These are phyloP conservation scores for Aphaenogaster ashmeadi DNA, from an alignment of 1,140 invertebrate species.

Conservation along the genomic window DNA sequence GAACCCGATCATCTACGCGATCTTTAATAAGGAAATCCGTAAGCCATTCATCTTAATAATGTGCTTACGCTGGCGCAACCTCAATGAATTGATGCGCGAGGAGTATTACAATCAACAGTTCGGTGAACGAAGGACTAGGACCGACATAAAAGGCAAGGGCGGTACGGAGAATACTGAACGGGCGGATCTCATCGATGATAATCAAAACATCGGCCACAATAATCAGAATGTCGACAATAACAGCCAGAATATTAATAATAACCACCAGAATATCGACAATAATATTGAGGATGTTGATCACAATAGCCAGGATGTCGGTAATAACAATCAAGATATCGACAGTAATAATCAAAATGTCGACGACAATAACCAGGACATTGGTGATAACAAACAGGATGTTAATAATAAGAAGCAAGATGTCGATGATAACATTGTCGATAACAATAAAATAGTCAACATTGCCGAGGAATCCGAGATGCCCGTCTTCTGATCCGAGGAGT, in stretches of 20 bases:
- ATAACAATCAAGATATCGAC: background rate
- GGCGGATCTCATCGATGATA: constrained; percentile 57
- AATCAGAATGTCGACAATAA: constrained; percentile 18
- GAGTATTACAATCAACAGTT: constrained; percentile 97
- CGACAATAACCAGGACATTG: constrained; percentile 61
- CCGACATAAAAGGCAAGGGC: constrained; percentile 4
- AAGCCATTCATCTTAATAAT: constrained; percentile 94
- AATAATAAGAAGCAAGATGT: background rate
- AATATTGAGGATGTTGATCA: background rate
- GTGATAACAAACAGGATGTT: background rate
- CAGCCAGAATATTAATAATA: background rate
- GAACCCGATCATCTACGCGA: constrained; percentile 98
- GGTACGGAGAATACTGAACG: constrained; percentile 75
- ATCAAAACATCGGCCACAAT: background rate
- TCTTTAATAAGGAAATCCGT: constrained; percentile 96
- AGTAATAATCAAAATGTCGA: background rate
- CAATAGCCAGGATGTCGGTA: too few relatives aligned
- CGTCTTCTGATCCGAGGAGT: constrained; percentile 82
- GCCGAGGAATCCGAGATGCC: constrained; percentile 82
- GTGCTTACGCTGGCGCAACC: constrained; percentile 93
- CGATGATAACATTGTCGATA: constrained; percentile 8
- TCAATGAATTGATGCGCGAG: constrained; percentile 96
- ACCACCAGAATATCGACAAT: background rate
- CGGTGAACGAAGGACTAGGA: constrained; percentile 88
- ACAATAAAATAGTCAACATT: constrained; percentile 25